Conservation (phyloP, 2,113 vertebrate genomes). For the Paedocypris sp. region DNA sequence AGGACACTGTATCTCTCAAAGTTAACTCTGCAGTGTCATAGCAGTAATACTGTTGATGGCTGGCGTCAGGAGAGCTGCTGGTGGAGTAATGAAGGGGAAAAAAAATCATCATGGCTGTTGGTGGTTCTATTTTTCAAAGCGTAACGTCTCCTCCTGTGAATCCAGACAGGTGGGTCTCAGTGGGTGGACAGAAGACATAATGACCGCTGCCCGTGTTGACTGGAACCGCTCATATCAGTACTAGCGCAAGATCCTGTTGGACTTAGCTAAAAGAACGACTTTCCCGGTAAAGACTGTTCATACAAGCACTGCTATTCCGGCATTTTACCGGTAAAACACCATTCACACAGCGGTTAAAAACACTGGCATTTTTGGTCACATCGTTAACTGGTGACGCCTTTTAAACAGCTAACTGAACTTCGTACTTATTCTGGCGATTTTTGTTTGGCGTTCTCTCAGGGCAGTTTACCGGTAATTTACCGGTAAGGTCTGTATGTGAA, state of each 20-base stretch:
- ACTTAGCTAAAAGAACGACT: too few species aligned
- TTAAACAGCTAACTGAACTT: too few species aligned
- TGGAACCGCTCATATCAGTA: constrained; percentile 9
- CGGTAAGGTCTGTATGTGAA: too few species aligned
- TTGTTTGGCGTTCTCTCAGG: too few species aligned
- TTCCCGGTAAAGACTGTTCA: too few species aligned
- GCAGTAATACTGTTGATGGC: neutral
- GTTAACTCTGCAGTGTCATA: constrained; percentile 1
- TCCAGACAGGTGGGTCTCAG: neutral
- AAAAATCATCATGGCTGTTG: neutral
- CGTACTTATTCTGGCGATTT: too few species aligned
- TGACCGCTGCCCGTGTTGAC: constrained; percentile 10
- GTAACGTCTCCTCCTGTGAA: neutral
- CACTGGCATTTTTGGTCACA: too few species aligned
- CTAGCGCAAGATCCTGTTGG: neutral
- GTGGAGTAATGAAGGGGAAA: neutral
- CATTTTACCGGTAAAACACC: too few species aligned
- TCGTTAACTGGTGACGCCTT: too few species aligned
- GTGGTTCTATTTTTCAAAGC: neutral
- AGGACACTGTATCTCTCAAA: neutral
- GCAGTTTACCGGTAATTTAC: too few species aligned
- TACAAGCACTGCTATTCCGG: too few species aligned
- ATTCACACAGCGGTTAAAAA: too few species aligned
- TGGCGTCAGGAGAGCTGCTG: neutral
- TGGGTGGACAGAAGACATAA: constrained; percentile 15